These are phyloP conservation scores for Aselliscus stoliczkanus DNA, from an alignment of 2,797 vertebrate genomes.

Conservation along the genomic window DNA sequence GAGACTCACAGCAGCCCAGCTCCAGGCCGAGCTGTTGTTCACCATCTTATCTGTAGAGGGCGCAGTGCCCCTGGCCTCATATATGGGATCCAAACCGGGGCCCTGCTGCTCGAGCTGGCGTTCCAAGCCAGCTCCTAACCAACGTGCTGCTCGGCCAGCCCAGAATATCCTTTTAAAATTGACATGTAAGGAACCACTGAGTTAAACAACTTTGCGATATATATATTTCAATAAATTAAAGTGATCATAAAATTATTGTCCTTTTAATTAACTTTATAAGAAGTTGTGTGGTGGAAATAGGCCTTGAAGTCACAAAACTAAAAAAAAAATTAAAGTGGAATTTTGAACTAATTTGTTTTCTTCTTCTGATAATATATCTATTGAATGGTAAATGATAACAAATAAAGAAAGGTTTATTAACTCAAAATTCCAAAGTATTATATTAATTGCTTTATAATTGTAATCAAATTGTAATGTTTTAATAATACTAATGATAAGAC, in stretches of 20 bases:
- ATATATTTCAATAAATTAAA: slow-evolving; percentile 24
- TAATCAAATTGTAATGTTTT: background rate
- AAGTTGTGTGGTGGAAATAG: background rate
- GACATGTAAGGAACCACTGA: background rate
- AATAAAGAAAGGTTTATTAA: background rate
- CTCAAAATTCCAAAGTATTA: background rate
- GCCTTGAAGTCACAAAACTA: background rate
- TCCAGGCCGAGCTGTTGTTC: no score
- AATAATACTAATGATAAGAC: background rate
- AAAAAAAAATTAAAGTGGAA: background rate
- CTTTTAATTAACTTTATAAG: background rate
- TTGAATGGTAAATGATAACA: background rate
- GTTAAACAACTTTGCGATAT: background rate
- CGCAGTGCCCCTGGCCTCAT: no score
- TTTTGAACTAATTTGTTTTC: background rate
- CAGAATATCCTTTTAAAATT: background rate
- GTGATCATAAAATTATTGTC: background rate
- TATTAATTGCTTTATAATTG: background rate
- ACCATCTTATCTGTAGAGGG: no score
- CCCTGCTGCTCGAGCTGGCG: no score
- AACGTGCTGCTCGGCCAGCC: no score
- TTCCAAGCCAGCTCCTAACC: no score
- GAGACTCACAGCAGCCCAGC: no score
- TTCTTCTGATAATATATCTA: background rate
- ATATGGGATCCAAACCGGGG: no score